phyloP scores from a whole-genome alignment of 2,113 vertebrate genomes.

The Tringa solitaria region DNA sequence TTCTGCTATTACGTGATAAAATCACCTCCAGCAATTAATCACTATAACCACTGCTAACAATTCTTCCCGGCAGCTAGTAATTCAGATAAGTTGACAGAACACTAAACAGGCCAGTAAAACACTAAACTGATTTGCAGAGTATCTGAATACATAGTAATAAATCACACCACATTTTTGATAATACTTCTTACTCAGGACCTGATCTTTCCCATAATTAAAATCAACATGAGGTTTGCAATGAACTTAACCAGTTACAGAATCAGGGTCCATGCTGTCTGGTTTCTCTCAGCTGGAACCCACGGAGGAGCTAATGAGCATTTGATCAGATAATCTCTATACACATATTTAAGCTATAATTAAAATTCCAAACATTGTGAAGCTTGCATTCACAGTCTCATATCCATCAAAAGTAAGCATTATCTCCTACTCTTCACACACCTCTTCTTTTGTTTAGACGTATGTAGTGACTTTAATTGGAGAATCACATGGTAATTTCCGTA shows the following conservation, averaged over 20 bases:
- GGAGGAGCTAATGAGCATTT: background rate
- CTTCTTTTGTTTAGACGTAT: background rate
- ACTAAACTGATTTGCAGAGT: background rate
- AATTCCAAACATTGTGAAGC: background rate
- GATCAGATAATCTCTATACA: background rate
- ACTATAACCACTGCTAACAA: background rate
- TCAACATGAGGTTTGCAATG: background rate
- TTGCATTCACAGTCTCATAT: background rate
- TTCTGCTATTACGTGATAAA: background rate
- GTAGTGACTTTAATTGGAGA: background rate
- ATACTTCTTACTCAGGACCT: background rate
- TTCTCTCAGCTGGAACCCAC: background rate
- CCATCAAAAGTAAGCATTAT: background rate
- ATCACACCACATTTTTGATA: background rate
- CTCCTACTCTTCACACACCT: background rate
- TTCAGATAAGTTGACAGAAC: background rate
- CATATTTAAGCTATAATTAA: background rate
- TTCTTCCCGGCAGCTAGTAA: background rate
- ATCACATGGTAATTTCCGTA: background rate
- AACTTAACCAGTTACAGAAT: background rate
- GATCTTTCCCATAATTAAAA: constrained; percentile 24
- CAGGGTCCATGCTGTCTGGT: background rate
- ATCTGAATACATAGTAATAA: background rate
- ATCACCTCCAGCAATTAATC: background rate
- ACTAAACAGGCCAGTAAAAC: background rate